Conservation (phyloP, 37 sponge, comb jelly and placozoan species). For the Eunapius fragilis region DNA sequence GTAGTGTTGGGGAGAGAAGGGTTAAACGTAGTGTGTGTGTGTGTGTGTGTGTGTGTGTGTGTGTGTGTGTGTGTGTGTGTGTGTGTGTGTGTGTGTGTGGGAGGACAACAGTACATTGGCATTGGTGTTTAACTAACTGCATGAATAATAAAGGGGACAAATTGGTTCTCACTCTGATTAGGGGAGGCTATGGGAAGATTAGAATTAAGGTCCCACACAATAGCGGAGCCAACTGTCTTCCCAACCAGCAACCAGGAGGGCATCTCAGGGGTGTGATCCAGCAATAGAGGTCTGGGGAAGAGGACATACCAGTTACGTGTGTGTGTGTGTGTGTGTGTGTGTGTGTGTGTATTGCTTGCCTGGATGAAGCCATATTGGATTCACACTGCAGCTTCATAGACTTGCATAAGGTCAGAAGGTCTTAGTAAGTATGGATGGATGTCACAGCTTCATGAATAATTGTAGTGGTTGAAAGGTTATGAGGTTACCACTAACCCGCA, state of each 20-base stretch:
- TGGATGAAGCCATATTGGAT: neutral
- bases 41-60: no score
- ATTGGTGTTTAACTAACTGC: no score
- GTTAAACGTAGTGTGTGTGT: no score
- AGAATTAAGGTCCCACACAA: slow-evolving; percentile 18
- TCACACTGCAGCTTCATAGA: neutral
- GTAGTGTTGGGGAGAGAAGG: no score
- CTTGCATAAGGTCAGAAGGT: neutral
- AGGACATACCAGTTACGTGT: neutral
- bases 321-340: neutral
- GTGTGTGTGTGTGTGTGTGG: no score
- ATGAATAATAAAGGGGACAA: no score
- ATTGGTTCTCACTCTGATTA: neutral
- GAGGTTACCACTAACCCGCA: neutral
- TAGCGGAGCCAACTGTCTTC: neutral
- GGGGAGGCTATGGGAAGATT: neutral
- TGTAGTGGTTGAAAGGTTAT: neutral
- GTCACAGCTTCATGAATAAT: no score
- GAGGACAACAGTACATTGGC: no score
- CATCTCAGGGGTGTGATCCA: slow-evolving; percentile 11
- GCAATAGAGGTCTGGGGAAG: neutral
- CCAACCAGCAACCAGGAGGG: slow-evolving; percentile 24
- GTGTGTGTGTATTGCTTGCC: neutral
- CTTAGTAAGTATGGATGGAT: neutral
- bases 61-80: no score